Percentiles rank a stretch among this genome's conserved stretches.
These are phyloP conservation scores for Calephelis perditalis DNA, from an alignment of 2,888 invertebrate species.

Conservation along the genomic window DNA sequence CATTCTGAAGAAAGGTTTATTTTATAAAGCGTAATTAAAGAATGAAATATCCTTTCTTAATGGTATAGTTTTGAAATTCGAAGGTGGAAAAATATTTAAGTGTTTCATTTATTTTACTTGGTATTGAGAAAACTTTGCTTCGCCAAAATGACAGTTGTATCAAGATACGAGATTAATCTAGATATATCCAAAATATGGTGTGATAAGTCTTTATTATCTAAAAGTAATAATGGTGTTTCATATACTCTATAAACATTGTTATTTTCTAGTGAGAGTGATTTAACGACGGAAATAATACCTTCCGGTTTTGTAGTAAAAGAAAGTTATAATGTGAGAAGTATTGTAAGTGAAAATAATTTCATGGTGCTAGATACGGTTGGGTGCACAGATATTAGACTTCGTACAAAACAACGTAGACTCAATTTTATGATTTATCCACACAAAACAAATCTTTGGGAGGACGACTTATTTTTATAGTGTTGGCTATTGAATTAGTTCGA, in stretches of 20 bases:
- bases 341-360: constrained; percentile 31
- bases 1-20: constrained; percentile 5
- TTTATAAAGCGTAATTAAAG: constrained; percentile 3
- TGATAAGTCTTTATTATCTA: too few species aligned
- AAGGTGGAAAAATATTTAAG: too few species aligned
- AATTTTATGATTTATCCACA: not conserved
- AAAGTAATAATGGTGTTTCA: too few species aligned
- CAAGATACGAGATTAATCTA: too few species aligned
- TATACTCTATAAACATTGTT: not conserved
- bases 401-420: constrained; percentile 3
- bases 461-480: not conserved
- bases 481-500: too few species aligned
- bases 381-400: constrained; percentile 24
- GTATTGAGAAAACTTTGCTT: too few species aligned
- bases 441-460: not conserved
- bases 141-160: too few species aligned
- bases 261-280: constrained; percentile 17
- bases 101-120: too few species aligned
- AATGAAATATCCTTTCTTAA: not conserved
- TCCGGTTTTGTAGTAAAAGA: constrained; percentile 27
- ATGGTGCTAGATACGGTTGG: constrained; percentile 30
- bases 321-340: constrained; percentile 29
- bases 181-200: not conserved
- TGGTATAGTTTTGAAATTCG: too few species aligned
- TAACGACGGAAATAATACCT: constrained; percentile 10